These are phyloP conservation scores for Orientallactaga sibirica DNA, from an alignment of 2,797 vertebrate genomes.

Conservation along the genomic window DNA sequence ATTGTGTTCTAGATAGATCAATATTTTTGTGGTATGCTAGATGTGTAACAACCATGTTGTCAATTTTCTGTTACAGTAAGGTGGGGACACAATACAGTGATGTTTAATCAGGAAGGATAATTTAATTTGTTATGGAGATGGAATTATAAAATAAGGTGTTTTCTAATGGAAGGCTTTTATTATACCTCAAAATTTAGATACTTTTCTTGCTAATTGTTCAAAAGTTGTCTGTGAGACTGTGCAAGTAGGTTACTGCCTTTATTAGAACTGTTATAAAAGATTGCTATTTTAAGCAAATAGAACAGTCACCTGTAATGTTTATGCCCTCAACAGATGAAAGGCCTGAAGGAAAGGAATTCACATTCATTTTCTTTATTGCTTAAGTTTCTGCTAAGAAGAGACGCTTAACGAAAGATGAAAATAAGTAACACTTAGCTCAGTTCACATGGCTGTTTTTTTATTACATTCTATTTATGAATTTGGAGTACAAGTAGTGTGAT, in stretches of 20 bases:
- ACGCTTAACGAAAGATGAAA: conserved; percentile 63
- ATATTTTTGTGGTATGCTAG: conserved; percentile 11
- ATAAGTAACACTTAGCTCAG: conserved; percentile 42
- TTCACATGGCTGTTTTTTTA: conserved; percentile 15
- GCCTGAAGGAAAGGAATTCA: conserved; percentile 64
- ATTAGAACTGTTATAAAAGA: conserved; percentile 86
- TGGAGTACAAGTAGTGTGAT: neutral
- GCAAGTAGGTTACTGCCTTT: conserved; percentile 83
- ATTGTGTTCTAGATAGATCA: neutral
- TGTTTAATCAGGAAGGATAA: conserved; percentile 53
- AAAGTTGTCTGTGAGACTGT: conserved; percentile 73
- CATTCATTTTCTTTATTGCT: conserved; percentile 68
- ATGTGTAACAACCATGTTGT: neutral
- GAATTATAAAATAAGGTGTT: conserved; percentile 57
- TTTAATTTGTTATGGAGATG: conserved; percentile 36
- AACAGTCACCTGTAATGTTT: conserved; percentile 82
- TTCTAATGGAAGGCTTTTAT: conserved; percentile 57
- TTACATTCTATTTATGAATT: conserved; percentile 43
- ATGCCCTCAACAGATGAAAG: conserved; percentile 80
- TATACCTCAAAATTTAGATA: conserved; percentile 70
- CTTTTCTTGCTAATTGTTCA: conserved; percentile 77
- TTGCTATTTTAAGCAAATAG: conserved; percentile 83
- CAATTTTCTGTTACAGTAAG: conserved; percentile 39
- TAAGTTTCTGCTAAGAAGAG: conserved; percentile 56
- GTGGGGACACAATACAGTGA: neutral